Evolutionary conservation across 2,797 vertebrate species (phyloP), one percentile per base, ranked within the genome.

Genomic region (Esox lucius): DNA sequence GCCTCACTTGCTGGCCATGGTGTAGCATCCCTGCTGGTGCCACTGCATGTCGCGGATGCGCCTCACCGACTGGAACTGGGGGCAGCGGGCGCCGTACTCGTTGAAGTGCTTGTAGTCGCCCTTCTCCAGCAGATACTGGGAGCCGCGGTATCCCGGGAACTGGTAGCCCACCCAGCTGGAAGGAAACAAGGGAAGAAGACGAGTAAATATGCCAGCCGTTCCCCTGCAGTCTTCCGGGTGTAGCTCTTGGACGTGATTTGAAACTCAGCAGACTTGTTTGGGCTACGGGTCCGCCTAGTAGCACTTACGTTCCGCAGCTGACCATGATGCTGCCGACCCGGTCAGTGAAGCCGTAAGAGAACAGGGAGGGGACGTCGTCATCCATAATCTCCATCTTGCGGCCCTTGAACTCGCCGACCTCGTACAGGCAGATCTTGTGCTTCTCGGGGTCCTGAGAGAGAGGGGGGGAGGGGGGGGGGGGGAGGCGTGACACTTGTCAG

Each of bases 341-440:
- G 75, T 95, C 93, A 0, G 94, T 95, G 90, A 95, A 95, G 76
- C 94, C 94, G 0, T 95, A 94, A 42, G 94, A 93, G 87, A 91
- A 95, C 80, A 95, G 81, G 82, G 94, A 95, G 80, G 94, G 94
- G 48, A 95, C 94, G 4, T 95, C 94, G 22, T 95, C 94, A 24
- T 95, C 94, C 92, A 94, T 92, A 89, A 95, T 95, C 92, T 95
- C 94, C 94, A 95, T 95, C 89, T 95, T 95, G 80, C 94, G 93
- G 42, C 94, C 94, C 92, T 95, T 95, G 88, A 94, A 95, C 82
- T 95, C 91, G 46, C 93, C 94, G 0, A 95, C 91, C 90, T 95
- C 94, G 7, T 92, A 94, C 90, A 95, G 90, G 88, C 94, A 95
- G 91, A 95, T 94, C 91, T 95, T 95, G 90, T 95, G 94, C 91